Evolutionary conservation across 2,797 vertebrate genomes (phyloP).

Genomic region (Rhinatrema bivittatum): DNA sequence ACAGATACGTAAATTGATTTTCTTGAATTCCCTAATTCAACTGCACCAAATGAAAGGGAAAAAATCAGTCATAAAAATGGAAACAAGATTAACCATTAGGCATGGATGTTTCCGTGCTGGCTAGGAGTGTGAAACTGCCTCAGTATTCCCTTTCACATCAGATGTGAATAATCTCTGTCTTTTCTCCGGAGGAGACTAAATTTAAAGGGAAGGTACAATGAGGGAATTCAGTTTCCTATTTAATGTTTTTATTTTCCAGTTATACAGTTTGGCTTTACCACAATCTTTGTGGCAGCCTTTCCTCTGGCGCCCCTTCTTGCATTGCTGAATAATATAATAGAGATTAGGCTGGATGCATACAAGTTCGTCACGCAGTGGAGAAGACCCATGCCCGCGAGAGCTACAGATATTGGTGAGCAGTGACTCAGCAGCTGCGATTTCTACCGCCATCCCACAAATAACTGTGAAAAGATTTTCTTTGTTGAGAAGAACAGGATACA

Average conservation of each 20-base stretch:
- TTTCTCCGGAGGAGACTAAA: not conserved
- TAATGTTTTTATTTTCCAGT: conserved; percentile 54
- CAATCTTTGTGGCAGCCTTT: conserved; percentile 96
- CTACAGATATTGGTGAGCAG: conserved; percentile 89
- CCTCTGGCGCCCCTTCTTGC: conserved; percentile 92
- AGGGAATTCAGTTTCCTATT: not conserved
- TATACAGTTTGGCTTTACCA: conserved; percentile 96
- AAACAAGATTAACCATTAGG: too few relatives aligned
- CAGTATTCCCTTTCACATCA: not conserved
- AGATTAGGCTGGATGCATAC: conserved; percentile 94
- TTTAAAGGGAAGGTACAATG: too few relatives aligned
- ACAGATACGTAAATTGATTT: too few relatives aligned
- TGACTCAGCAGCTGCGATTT: too few relatives aligned
- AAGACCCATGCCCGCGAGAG: conserved; percentile 90
- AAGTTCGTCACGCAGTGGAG: conserved; percentile 98
- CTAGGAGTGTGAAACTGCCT: too few relatives aligned
- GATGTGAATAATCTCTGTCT: too few relatives aligned
- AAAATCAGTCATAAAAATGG: too few relatives aligned
- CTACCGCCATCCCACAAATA: too few relatives aligned
- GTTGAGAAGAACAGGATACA: not conserved
- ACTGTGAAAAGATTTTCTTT: not conserved
- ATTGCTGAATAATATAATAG: conserved; percentile 97
- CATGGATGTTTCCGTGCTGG: too few relatives aligned
- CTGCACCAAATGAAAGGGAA: too few relatives aligned
- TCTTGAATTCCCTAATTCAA: too few relatives aligned